phyloP scores from a whole-genome alignment of 1,140 invertebrate genomes.

The Conopomorpha cramerella region DNA sequence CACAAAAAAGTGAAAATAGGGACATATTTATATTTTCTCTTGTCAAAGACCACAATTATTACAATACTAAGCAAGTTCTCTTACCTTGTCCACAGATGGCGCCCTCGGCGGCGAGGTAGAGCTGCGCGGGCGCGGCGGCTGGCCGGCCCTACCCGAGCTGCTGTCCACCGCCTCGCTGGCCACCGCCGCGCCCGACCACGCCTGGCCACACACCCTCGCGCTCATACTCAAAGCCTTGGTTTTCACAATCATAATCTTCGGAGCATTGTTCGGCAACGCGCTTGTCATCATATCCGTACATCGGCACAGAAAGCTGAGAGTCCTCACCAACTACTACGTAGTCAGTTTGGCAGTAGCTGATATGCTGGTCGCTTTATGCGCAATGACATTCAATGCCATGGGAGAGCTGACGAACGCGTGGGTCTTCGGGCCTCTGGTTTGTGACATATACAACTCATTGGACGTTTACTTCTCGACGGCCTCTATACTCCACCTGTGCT shows the following conservation, averaged over 20 bases:
- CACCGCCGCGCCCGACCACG: constrained; percentile 40
- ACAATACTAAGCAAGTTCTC: no score
- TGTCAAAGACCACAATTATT: no score
- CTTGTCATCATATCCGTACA: constrained; percentile 82
- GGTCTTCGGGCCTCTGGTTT: constrained; percentile 88
- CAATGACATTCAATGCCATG: constrained; percentile 95
- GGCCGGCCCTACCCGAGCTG: constrained; percentile 38
- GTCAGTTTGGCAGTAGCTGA: constrained; percentile 92
- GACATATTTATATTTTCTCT: no score
- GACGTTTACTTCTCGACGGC: constrained; percentile 96
- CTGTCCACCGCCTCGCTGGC: constrained; percentile 44
- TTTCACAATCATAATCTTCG: constrained; percentile 82
- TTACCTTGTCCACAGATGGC: constrained; percentile 30
- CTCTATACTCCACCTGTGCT: constrained; percentile 92
- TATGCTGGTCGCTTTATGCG: constrained; percentile 87
- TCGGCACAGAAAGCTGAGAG: constrained; percentile 72
- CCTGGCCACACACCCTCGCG: constrained; percentile 47
- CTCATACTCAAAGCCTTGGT: constrained; percentile 74
- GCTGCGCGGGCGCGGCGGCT: constrained; percentile 41
- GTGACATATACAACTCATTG: constrained; percentile 92
- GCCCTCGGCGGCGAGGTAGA: constrained; percentile 42
- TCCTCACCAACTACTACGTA: constrained; percentile 95
- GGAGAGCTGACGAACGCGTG: constrained; percentile 81
- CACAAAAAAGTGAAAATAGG: no score
- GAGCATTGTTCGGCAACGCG: constrained; percentile 86